A percentile compares a stretch with the other conserved stretches of the same genome.
Evolutionary conservation across 2,113 vertebrate genomes (phyloP).

Genomic region (Brachyistius frenatus): DNA sequence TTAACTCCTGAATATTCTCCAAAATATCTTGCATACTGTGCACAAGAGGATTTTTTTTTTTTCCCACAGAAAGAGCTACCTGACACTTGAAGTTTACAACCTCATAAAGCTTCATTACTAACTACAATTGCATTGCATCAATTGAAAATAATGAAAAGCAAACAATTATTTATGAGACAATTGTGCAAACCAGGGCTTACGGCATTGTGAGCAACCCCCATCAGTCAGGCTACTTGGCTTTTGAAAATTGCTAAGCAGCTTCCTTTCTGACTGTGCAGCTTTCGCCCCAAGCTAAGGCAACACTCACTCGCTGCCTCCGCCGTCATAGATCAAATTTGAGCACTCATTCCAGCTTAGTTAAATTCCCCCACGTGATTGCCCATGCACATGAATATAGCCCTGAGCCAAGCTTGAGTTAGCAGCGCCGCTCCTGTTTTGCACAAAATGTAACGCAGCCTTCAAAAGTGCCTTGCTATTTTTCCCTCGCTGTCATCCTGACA

Average conservation of each 20-base stretch:
- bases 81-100: background rate
- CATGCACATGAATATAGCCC: slow-evolving; percentile 26
- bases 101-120: slow-evolving; percentile 22
- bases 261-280: slow-evolving; percentile 43
- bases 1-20: background rate
- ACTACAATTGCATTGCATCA: slow-evolving; percentile 20
- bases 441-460: slow-evolving; percentile 31
- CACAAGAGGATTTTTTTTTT: background rate
- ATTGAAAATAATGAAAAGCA: slow-evolving; percentile 33
- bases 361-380: slow-evolving; percentile 45
- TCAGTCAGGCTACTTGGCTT: slow-evolving; percentile 57
- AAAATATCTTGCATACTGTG: background rate
- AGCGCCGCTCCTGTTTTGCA: background rate
- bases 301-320: slow-evolving; percentile 32
- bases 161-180: slow-evolving; percentile 56
- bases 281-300: slow-evolving; percentile 43
- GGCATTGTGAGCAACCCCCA: slow-evolving; percentile 39
- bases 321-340: slow-evolving; percentile 59
- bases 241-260: slow-evolving; percentile 46
- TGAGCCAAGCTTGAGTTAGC: slow-evolving; percentile 36
- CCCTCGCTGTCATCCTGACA: slow-evolving; percentile 45
- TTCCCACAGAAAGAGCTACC: background rate
- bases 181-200: slow-evolving; percentile 41
- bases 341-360: slow-evolving; percentile 54
- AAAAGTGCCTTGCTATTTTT: slow-evolving; percentile 33